Base-by-base conservation (phyloP, 2,113 vertebrate genomes). In the Choloepus hoffmanni region DNA sequence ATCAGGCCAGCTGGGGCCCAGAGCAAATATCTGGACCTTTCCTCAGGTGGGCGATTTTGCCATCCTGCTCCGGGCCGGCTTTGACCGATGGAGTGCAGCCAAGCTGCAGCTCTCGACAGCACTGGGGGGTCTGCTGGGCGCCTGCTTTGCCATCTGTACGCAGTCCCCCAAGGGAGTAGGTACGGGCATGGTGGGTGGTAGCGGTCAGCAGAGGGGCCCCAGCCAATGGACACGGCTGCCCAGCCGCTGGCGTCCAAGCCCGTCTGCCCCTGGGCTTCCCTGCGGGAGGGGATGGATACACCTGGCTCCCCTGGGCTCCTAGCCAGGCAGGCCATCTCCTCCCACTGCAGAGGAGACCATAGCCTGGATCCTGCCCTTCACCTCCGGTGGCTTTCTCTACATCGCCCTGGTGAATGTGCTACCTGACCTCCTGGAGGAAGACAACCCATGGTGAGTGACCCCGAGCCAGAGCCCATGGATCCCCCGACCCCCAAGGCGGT, bases 1-100 rank as follows among this genome's bases (percentile, higher is more conserved):
- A 3, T 26, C 26, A 26, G 50, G 86, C 10, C 85, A 7, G 2
- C 43, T 5, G 33, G 24, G 78, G 48, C 68, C 67, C 85, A 45
- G 43, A 67, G 50, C 95, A 76, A 96, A 7, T 50, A 2, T 43
- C 33, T 21, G 48, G 70, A 70, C 90, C 88, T 93, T 60, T 65
- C 87, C 81, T 94, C 97, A 99, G 99, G 98, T 99, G 96, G 99
- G 99, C 96, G 99, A 99, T 98, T 99, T 99, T 96, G 99, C 99
- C 96, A 99, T 99, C 97, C 98, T 99, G 53, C 99, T 99, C 96
- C 99, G 99, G 88, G 99, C 99, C 3, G 99, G 99, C 26, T 99
- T 99, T 96, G 99, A 99, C 97, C 99, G 99, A 63, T 99, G 99
- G 99, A 99, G 99, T 24, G 99, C 99, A 14, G 99, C 99, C 91